Percentiles rank a stretch among this genome's conserved stretches.
Conservation (phyloP, 1,140 invertebrate genomes). For the Lasioglossum baleicum region DNA sequence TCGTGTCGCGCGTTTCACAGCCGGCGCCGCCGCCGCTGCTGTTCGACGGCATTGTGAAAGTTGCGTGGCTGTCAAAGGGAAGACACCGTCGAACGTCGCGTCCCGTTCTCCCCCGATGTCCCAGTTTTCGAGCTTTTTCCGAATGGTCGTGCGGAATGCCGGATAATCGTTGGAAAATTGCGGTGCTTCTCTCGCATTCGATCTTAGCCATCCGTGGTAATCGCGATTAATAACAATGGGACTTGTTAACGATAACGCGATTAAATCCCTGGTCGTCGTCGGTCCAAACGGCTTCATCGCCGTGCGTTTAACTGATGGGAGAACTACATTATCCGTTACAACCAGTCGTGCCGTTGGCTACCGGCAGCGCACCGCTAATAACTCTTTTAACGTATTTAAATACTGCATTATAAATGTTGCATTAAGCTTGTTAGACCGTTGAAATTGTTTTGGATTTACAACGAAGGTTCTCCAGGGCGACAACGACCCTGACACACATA, state of each 20-base stretch:
- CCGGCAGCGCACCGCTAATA: slow-evolving; percentile 30
- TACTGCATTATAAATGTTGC: slow-evolving; percentile 39
- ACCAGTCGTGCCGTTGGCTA: slow-evolving; percentile 8
- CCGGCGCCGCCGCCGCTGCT: neutral
- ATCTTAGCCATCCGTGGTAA: slow-evolving; percentile 3
- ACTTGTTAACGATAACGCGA: slow-evolving; percentile 50
- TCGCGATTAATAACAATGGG: slow-evolving; percentile 56
- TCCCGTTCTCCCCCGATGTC: slow-evolving; percentile 27
- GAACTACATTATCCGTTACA: slow-evolving; percentile 55
- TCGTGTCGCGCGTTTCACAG: neutral
- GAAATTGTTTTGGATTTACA: neutral
- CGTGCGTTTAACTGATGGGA: slow-evolving; percentile 50
- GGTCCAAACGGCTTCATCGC: slow-evolving; percentile 27
- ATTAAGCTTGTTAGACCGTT: slow-evolving; percentile 23
- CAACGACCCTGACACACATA: slow-evolving; percentile 24
- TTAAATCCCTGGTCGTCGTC: slow-evolving; percentile 55
- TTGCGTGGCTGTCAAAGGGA: slow-evolving; percentile 29
- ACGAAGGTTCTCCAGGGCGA: neutral
- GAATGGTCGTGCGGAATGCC: too few relatives aligned
- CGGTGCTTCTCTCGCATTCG: neutral
- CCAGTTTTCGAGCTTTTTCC: slow-evolving; percentile 27
- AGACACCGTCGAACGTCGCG: slow-evolving; percentile 41
- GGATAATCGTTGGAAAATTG: neutral
- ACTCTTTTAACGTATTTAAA: slow-evolving; percentile 53
- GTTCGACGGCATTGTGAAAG: slow-evolving; percentile 21